phyloP scores from a whole-genome alignment of 2,113 vertebrate species.

The Percina caprodes region DNA sequence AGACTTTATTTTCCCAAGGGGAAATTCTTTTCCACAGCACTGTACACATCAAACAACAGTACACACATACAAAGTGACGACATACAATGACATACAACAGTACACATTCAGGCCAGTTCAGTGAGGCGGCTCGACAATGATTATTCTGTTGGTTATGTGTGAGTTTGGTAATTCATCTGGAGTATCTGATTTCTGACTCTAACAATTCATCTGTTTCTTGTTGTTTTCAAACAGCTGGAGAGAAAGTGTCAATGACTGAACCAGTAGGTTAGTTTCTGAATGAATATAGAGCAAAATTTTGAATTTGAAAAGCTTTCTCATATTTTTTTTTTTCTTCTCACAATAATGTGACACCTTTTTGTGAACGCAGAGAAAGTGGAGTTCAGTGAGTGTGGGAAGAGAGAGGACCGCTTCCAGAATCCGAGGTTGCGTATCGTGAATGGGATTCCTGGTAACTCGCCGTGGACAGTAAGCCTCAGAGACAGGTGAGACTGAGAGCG shows the following conservation, averaged over 20 bases:
- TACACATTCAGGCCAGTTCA: too few relatives aligned
- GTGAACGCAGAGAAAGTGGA: conserved; percentile 79
- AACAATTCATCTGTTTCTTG: conserved; percentile 44
- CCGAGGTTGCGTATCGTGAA: conserved; percentile 84
- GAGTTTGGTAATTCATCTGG: not conserved
- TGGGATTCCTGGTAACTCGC: conserved; percentile 91
- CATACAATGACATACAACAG: too few relatives aligned
- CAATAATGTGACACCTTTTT: conserved; percentile 4
- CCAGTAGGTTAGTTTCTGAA: conserved; percentile 75
- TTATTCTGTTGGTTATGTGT: too few relatives aligned
- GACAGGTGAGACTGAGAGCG: conserved; percentile 85
- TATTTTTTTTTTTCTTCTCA: not conserved
- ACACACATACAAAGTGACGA: too few relatives aligned
- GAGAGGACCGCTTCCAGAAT: conserved; percentile 74
- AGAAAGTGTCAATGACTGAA: conserved; percentile 76
- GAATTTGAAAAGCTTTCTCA: not conserved
- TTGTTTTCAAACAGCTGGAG: conserved; percentile 81
- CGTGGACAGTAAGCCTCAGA: conserved; percentile 96
- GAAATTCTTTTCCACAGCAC: too few relatives aligned
- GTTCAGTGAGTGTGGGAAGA: conserved; percentile 92
- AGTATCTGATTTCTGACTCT: conserved; percentile 29
- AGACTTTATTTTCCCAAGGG: too few relatives aligned
- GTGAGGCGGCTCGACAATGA: too few relatives aligned
- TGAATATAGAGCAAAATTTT: conserved; percentile 7
- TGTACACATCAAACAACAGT: too few relatives aligned